Base-by-base conservation (phyloP, 1,140 invertebrate species). In the Papilio machaon region DNA sequence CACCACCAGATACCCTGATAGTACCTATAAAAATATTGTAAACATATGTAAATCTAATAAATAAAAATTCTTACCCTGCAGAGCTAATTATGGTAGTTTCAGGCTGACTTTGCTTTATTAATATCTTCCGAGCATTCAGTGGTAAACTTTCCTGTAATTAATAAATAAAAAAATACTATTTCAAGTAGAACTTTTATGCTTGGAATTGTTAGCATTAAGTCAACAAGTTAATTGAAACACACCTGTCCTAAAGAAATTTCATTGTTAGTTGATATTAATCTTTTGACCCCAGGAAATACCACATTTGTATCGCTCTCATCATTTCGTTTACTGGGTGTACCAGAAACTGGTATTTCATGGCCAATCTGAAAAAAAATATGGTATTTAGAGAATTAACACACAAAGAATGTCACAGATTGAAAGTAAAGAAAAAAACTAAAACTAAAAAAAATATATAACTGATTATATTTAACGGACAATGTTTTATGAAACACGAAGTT, bases 91-190 rank as follows among this genome's bases (percentile, higher is more conserved):
- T 3, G 11, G 58, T 23, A 46, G 64, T 49, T 17, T 67, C 46
- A 15, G 58, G 23, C 6, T 49, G 79, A 1, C 86, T 82, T 30
- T 81, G 85, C 83, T 88, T 89, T n/a, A 91, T 75, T 35, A 80
- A 85, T 76, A 91, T 85, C 74, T 89, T 91, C 79, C 84, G 86
- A 47, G 87, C 85, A 70, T 84, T 84, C 47, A 79, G 52, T 77
- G 88, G 88, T 60, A 88, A 80, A 46, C 19, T 64, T 23, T 86
- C 81, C 89, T 90, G 82, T 30, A 85, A 85, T 75, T 73, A 54
- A 80, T n/a, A 58, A 74, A 74, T 43, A 70, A 38, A 79, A n/a
- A 79, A 9, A 38, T 70, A 64, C 8, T 43, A 58, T 60, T 43
- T 13, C 11, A 30, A 77, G 4, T 43, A 43, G 38, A 43, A 2